phyloP scores from a whole-genome alignment of 1,140 invertebrate genomes.

The Hetaerina americana region DNA sequence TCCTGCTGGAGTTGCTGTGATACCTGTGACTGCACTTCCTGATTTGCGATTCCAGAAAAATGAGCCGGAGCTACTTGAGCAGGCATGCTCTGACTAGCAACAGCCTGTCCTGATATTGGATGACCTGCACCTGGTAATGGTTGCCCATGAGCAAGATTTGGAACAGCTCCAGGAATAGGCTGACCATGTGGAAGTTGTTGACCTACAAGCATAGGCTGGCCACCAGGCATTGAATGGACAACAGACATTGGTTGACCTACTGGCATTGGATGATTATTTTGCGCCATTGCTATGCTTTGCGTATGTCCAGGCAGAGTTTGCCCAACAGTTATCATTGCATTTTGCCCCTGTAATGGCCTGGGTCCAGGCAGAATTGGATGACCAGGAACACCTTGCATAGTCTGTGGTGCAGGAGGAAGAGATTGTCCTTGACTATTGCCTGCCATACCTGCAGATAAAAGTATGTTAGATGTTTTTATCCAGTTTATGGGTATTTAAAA shows the following conservation, averaged over 20 bases:
- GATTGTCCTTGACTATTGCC: background rate
- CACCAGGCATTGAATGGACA: conserved; percentile 21
- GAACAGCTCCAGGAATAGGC: background rate
- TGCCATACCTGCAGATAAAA: conserved; percentile 8
- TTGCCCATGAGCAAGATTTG: conserved; percentile 12
- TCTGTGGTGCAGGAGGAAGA: background rate
- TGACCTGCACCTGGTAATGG: conserved; percentile 24
- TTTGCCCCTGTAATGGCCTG: background rate
- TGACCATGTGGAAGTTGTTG: background rate
- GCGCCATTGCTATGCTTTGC: background rate
- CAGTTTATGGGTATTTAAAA: no score
- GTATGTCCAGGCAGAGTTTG: background rate
- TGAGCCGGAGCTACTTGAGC: conserved; percentile 21
- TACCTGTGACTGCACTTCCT: conserved; percentile 18
- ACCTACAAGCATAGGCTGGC: background rate
- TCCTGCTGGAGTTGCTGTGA: conserved; percentile 23
- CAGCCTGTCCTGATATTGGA: conserved; percentile 26
- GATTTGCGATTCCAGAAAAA: conserved; percentile 16
- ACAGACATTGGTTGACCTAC: conserved; percentile 5
- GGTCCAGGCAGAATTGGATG: conserved; percentile 1
- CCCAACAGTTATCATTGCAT: background rate
- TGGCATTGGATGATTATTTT: conserved; percentile 28
- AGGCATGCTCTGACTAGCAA: conserved; percentile 24
- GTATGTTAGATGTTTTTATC: no score
- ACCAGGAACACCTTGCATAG: conserved; percentile 6